Evolutionary conservation across 2,888 invertebrate genomes (phyloP).

Genomic region (Drosophila pegasa): DNA sequence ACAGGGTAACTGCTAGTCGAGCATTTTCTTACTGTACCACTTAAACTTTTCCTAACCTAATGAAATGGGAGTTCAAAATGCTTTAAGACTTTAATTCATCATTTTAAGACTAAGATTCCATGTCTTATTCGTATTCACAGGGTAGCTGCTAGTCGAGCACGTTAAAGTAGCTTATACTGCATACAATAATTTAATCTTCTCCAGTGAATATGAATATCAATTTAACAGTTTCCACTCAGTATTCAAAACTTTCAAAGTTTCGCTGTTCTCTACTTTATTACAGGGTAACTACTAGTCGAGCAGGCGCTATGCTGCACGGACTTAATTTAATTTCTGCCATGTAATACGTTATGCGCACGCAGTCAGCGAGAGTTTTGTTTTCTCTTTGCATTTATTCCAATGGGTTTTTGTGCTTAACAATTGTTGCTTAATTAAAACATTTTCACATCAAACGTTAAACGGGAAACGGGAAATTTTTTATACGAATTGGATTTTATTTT

Average conservation of each 20-base stretch:
- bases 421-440: constrained; percentile 47
- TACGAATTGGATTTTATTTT: constrained; percentile 1
- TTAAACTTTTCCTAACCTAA: too few relatives aligned
- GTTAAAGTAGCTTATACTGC: too few relatives aligned
- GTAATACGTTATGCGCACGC: constrained; percentile 20
- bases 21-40: too few relatives aligned
- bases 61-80: too few relatives aligned
- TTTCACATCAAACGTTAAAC: constrained; percentile 20
- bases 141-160: not conserved
- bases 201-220: too few relatives aligned
- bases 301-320: not conserved
- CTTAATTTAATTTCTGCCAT: constrained; percentile 21
- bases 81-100: too few relatives aligned
- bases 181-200: too few relatives aligned
- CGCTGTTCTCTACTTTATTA: not conserved
- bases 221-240: too few relatives aligned
- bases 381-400: constrained; percentile 17
- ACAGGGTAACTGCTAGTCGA: not conserved
- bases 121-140: not conserved
- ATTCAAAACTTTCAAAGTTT: too few relatives aligned
- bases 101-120: too few relatives aligned
- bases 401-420: constrained; percentile 15
- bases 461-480: not conserved
- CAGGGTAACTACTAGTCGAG: constrained; percentile 5
- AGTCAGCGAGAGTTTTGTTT: constrained; percentile 19